Evolutionary conservation across 2,797 vertebrate genomes (phyloP).

Genomic region (Neosilurus mollespiculum): DNA sequence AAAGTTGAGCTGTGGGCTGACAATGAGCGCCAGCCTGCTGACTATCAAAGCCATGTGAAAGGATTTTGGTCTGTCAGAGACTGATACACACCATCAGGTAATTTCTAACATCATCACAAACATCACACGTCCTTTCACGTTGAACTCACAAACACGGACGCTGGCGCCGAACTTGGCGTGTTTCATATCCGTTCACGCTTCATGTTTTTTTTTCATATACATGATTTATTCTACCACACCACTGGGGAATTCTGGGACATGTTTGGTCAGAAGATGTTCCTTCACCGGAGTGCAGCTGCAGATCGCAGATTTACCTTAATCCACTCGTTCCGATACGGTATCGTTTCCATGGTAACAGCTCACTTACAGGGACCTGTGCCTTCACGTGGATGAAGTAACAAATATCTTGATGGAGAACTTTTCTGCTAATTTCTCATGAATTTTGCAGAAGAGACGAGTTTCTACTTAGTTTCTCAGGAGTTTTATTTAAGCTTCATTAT

Average conservation of each 20-base stretch:
- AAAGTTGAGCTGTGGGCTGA: constrained; percentile 40
- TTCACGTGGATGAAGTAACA: not conserved
- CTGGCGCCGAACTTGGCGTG: not conserved
- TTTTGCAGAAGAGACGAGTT: not conserved
- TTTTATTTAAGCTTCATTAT: too few species aligned
- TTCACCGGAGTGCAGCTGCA: not conserved
- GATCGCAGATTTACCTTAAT: not conserved
- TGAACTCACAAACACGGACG: too few species aligned
- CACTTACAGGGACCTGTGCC: not conserved
- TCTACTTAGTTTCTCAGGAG: not conserved
- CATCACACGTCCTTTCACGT: not conserved
- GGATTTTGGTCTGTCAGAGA: not conserved
- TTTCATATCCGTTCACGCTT: not conserved
- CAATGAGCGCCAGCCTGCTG: constrained; percentile 22
- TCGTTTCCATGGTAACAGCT: not conserved
- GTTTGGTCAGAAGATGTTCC: not conserved
- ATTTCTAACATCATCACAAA: not conserved
- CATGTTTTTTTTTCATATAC: too few species aligned
- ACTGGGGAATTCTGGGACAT: not conserved
- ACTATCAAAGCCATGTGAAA: constrained; percentile 21
- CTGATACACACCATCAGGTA: not conserved
- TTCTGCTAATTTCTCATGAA: too few species aligned
- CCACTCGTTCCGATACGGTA: not conserved
- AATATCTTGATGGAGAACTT: not conserved
- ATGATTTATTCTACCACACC: not conserved